Percentiles rank a stretch among this genome's conserved stretches.
phyloP scores from a whole-genome alignment of 1,140 invertebrate genomes.

The Hycleus cichorii region DNA sequence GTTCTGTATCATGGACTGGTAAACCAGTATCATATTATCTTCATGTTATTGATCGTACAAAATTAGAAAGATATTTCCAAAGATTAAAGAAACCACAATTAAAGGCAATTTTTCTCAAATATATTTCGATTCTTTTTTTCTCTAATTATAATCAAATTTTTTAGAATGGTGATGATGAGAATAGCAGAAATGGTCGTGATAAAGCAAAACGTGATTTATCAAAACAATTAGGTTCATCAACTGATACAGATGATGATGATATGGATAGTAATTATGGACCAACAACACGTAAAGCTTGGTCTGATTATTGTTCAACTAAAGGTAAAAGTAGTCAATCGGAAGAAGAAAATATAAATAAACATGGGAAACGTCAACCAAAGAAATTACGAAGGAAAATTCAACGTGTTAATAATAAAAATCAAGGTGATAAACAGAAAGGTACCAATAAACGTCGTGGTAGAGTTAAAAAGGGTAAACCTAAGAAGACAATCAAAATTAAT shows the following conservation, averaged over 20 bases:
- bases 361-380: conserved; percentile 39
- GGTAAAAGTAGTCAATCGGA: conserved; percentile 50
- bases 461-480: conserved; percentile 51
- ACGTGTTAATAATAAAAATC: conserved; percentile 38
- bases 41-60: conserved; percentile 92
- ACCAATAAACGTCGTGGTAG: conserved; percentile 42
- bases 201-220: conserved; percentile 38
- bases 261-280: conserved; percentile 46
- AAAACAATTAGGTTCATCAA: conserved; percentile 38
- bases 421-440: conserved; percentile 28
- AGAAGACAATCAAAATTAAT: conserved; percentile 64
- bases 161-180: conserved; percentile 29
- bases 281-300: conserved; percentile 67
- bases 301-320: conserved; percentile 58
- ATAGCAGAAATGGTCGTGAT: conserved; percentile 29
- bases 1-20: conserved; percentile 96
- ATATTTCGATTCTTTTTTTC: neutral
- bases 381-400: conserved; percentile 38
- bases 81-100: conserved; percentile 80
- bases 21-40: conserved; percentile 97
- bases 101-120: conserved; percentile 47
- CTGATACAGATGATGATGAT: conserved; percentile 42
- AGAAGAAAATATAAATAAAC: conserved; percentile 42
- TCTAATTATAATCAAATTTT: conserved; percentile 4
- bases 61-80: conserved; percentile 93